These are phyloP conservation scores for Cacoxenus indagator DNA, from an alignment of 2,888 invertebrate species.

Conservation along the genomic window DNA sequence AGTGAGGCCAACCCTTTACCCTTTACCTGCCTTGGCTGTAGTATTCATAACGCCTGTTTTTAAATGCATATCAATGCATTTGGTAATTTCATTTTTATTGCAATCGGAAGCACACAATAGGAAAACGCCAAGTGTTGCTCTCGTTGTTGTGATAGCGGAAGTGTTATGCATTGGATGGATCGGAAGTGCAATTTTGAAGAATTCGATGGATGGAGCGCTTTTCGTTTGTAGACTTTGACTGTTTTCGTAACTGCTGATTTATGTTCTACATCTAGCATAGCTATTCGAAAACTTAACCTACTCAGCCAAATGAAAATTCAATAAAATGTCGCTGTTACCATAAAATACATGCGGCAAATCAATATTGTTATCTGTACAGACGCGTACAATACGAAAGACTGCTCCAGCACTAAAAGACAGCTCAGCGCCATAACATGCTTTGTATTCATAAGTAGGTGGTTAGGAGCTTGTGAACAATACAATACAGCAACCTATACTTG, in stretches of 20 bases:
- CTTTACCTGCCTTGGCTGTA: not conserved
- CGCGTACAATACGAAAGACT: too few species aligned
- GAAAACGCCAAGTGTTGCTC: slow-evolving; percentile 5
- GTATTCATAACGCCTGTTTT: not conserved
- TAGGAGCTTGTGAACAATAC: too few species aligned
- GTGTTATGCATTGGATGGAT: not conserved
- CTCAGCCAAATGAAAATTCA: not conserved
- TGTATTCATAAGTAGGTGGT: too few species aligned
- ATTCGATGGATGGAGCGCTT: not conserved
- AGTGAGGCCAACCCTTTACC: not conserved
- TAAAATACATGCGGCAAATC: too few species aligned
- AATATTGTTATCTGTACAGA: too few species aligned
- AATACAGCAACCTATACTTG: too few species aligned
- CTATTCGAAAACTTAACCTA: too few species aligned
- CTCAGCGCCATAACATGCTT: too few species aligned
- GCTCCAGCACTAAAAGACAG: too few species aligned
- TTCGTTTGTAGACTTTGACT: not conserved
- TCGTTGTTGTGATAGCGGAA: not conserved
- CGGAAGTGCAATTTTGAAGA: not conserved
- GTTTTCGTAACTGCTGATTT: not conserved
- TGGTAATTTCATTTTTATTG: slow-evolving; percentile 9
- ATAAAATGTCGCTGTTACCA: not conserved
- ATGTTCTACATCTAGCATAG: too few species aligned
- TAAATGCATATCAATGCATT: slow-evolving; percentile 15
- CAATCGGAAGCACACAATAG: slow-evolving; percentile 19